Evolutionary conservation across 1,140 invertebrate species (phyloP).

Genomic region (Rhizoglyphus robini): DNA sequence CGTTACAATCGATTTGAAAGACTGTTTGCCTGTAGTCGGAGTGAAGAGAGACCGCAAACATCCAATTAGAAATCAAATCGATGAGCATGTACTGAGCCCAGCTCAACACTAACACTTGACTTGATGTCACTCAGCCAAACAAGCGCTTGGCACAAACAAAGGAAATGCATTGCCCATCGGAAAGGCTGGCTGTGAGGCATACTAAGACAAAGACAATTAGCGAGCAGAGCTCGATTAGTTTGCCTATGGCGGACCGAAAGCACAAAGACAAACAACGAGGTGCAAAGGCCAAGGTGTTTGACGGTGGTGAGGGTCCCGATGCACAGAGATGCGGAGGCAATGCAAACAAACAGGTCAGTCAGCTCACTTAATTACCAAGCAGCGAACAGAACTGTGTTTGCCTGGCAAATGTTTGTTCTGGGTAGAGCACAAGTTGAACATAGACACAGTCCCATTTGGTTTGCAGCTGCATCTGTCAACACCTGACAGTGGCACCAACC

Average conservation of each 20-base stretch:
- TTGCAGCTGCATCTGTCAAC: background rate
- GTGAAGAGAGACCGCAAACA: no score
- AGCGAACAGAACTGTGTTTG: background rate
- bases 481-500: no score
- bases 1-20: no score
- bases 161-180: no score
- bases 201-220: background rate
- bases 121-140: no score
- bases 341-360: background rate
- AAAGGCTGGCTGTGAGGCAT: no score
- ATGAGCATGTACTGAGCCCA: no score
- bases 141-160: no score
- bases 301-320: no score
- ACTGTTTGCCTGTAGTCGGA: no score
- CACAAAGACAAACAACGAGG: background rate
- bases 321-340: background rate
- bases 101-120: no score
- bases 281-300: background rate
- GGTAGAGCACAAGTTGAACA: background rate
- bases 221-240: background rate
- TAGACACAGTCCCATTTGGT: background rate
- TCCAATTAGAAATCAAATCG: no score
- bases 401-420: background rate
- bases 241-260: background rate
- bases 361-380: background rate